Percentiles rank a stretch among this genome's conserved stretches.
phyloP scores from a whole-genome alignment of 2,113 vertebrate species.

The Sphyrna mokarran region DNA sequence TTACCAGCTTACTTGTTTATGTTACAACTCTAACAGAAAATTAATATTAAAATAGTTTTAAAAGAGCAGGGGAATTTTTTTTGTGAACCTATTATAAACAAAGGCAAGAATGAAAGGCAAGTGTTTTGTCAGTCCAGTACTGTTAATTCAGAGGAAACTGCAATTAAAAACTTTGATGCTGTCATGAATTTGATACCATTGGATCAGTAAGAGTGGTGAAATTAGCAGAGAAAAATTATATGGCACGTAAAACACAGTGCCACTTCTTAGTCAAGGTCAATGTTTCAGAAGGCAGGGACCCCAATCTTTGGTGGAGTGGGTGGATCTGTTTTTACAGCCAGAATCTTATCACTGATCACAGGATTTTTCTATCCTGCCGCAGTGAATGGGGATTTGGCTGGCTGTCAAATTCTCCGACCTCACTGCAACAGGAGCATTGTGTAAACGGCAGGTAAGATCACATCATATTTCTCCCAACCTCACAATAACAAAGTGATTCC shows the following conservation, averaged over 20 bases:
- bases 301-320: too few species aligned
- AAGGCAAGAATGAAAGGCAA: background rate
- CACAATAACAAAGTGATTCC: background rate
- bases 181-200: background rate
- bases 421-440: too few species aligned
- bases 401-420: too few species aligned
- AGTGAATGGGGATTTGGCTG: too few species aligned
- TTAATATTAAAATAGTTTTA: slow-evolving; percentile 14
- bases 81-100: background rate
- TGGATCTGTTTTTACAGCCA: too few species aligned
- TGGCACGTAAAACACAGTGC: background rate
- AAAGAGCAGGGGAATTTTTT: background rate
- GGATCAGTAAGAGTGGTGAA: background rate
- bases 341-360: too few species aligned
- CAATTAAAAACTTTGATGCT: background rate
- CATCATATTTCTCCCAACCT: background rate
- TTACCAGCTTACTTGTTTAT: background rate
- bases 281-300: background rate
- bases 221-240: background rate
- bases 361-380: too few species aligned
- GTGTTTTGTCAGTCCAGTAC: background rate
- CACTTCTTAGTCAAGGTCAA: background rate
- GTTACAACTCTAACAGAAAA: background rate
- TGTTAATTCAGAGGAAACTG: background rate
- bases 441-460: background rate